Conservation (phyloP, 1,140 invertebrate genomes). For the Ylistrum balloti region DNA sequence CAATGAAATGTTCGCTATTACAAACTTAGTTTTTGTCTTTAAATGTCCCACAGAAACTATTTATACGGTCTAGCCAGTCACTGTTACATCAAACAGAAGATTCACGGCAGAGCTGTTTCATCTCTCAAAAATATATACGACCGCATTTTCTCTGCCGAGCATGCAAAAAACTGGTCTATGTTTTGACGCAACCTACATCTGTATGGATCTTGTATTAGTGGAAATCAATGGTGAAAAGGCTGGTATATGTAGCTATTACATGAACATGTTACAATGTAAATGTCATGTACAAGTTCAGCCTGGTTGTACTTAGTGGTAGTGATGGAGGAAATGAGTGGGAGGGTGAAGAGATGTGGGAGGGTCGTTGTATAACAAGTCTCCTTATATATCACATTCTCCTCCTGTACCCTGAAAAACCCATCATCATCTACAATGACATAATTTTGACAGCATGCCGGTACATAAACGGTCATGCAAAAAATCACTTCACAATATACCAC, state of each 20-base stretch:
- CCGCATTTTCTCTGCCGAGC: not conserved
- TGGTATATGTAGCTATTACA: constrained; percentile 24
- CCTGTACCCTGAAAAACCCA: not conserved
- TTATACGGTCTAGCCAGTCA: not conserved
- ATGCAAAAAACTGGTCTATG: constrained; percentile 15
- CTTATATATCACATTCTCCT: not conserved
- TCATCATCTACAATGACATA: constrained; percentile 1
- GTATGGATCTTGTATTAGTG: constrained; percentile 5
- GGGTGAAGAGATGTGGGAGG: not conserved
- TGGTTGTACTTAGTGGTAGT: not conserved
- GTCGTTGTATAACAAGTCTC: not conserved
- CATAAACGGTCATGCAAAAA: constrained; percentile 35
- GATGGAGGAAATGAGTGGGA: not conserved
- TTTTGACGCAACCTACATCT: constrained; percentile 38
- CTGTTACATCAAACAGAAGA: not conserved
- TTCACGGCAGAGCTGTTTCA: constrained; percentile 24
- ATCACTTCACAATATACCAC: not conserved
- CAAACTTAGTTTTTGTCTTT: constrained; percentile 19
- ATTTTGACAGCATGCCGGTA: constrained; percentile 13
- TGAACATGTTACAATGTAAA: constrained; percentile 7
- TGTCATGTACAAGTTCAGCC: not conserved
- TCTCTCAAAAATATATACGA: constrained; percentile 40
- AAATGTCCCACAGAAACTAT: constrained; percentile 19
- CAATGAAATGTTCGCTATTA: constrained; percentile 13
- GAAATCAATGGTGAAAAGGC: constrained; percentile 27